Evolutionary conservation across 2,113 vertebrate genomes (phyloP).

Genomic region (Geococcyx californianus): DNA sequence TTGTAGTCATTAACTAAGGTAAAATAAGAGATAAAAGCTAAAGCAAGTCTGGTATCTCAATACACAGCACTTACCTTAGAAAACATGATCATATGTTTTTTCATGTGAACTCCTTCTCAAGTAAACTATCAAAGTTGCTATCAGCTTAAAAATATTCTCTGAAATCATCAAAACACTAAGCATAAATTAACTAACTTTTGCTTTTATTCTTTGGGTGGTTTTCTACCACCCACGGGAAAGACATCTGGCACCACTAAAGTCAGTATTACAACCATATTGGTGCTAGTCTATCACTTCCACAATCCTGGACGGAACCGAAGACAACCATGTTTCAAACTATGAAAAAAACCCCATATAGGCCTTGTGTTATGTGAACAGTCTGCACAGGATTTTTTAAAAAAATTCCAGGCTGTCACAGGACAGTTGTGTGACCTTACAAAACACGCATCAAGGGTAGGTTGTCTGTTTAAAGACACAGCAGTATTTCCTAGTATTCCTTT

Average conservation of each 20-base stretch:
- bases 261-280: neutral
- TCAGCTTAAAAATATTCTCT: neutral
- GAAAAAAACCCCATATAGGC: neutral
- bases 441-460: neutral
- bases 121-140: neutral
- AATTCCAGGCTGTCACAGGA: neutral
- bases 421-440: neutral
- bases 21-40: neutral
- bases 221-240: neutral
- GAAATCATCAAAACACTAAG: neutral
- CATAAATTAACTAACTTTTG: neutral
- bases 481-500: neutral
- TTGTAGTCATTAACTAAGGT: neutral
- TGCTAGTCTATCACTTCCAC: neutral
- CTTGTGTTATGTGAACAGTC: neutral
- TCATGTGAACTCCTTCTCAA: neutral
- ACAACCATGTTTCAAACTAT: neutral
- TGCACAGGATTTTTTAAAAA: neutral
- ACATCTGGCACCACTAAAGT: neutral
- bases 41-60: neutral
- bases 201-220: neutral
- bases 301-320: neutral
- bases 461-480: neutral
- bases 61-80: neutral
- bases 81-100: neutral